Percentiles rank a stretch among this genome's conserved stretches.
phyloP scores from a whole-genome alignment of 2,888 invertebrate species.

The Amblyteles armatorius region DNA sequence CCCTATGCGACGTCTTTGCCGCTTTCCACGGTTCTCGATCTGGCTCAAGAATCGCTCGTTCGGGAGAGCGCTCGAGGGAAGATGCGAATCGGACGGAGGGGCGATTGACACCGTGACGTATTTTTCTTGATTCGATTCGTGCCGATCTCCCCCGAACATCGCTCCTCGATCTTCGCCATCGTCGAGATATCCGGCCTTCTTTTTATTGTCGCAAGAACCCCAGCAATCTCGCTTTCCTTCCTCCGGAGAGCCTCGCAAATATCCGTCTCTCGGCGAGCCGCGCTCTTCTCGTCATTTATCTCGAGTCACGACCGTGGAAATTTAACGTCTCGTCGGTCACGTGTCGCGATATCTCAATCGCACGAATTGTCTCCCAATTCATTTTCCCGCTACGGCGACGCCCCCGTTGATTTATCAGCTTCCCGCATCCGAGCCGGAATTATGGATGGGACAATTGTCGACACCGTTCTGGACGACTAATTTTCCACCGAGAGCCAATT shows the following conservation, averaged over 20 bases:
- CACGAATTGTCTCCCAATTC: constrained; percentile 13
- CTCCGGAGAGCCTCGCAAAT: constrained; percentile 23
- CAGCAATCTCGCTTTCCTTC: constrained; percentile 29
- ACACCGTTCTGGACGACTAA: constrained; percentile 21
- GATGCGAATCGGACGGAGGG: constrained; percentile 38
- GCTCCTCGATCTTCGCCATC: constrained; percentile 23
- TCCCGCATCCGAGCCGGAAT: background rate
- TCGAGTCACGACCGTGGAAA: constrained; percentile 26
- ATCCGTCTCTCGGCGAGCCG: constrained; percentile 16
- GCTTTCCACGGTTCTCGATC: constrained; percentile 26
- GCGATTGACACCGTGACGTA: constrained; percentile 42
- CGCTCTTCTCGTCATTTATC: constrained; percentile 38
- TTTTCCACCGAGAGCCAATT: constrained; percentile 15
- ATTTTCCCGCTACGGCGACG: background rate
- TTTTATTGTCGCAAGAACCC: background rate
- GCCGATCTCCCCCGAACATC: constrained; percentile 72
- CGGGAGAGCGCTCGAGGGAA: constrained; percentile 32
- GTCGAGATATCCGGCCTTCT: constrained; percentile 24
- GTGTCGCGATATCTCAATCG: constrained; percentile 45
- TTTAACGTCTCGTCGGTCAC: constrained; percentile 44
- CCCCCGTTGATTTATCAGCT: background rate
- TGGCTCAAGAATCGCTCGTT: background rate
- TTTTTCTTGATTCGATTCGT: constrained; percentile 73
- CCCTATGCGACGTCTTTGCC: constrained; percentile 23
- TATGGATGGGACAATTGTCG: constrained; percentile 13